Evolutionary conservation across 1,140 invertebrate species (phyloP).

Genomic region (Harpegnathos saltator): DNA sequence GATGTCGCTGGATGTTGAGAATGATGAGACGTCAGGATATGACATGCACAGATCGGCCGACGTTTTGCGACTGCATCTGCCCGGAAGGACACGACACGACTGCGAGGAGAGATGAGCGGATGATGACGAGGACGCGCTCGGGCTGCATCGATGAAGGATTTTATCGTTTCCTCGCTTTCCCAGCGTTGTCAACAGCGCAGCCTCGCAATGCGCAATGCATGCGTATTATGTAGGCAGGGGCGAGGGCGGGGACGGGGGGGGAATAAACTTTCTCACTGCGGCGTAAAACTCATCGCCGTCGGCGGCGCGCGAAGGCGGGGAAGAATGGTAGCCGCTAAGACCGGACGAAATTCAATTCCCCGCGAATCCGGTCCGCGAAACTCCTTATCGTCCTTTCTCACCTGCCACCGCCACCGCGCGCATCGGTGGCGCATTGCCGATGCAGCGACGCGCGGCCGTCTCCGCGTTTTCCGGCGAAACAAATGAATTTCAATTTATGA

Average conservation of each 20-base stretch:
- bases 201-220: too few species aligned
- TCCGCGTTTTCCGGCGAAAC: constrained; percentile 51
- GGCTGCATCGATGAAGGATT: too few species aligned
- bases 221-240: constrained; percentile 2
- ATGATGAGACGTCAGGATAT: not conserved
- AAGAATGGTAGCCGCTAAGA: not conserved
- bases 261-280: constrained; percentile 12
- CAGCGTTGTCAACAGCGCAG: too few species aligned
- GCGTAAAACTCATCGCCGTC: not conserved
- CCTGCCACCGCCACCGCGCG: not conserved
- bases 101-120: too few species aligned
- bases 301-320: not conserved
- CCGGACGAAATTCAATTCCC: constrained; percentile 64
- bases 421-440: constrained; percentile 53
- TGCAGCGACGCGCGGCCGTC: constrained; percentile 55
- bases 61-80: not conserved
- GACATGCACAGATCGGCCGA: too few species aligned
- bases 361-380: constrained; percentile 62
- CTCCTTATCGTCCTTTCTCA: constrained; percentile 37
- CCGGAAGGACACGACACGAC: too few species aligned
- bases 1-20: not conserved
- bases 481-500: constrained; percentile 74
- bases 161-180: too few species aligned
- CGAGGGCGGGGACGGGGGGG: too few species aligned
- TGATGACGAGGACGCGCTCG: too few species aligned